Percentiles rank a stretch among this genome's conserved stretches.
Evolutionary conservation across 2,797 vertebrate genomes (phyloP).

Genomic region (Rhinoraja longicauda): DNA sequence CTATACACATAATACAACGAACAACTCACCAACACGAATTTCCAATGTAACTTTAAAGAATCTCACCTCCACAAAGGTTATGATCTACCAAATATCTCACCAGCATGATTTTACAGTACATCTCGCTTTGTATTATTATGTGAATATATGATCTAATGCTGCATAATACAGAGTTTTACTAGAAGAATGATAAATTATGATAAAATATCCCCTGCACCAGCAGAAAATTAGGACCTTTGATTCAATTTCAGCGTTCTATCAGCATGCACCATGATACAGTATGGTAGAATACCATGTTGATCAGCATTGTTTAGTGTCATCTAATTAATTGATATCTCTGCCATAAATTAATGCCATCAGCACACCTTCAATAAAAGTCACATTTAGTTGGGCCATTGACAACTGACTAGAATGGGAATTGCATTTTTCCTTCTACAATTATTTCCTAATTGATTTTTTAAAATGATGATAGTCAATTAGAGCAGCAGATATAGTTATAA

Average conservation of each 20-base stretch:
- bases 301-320: neutral
- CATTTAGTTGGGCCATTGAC: neutral
- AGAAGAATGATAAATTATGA: too few relatives aligned
- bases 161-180: neutral
- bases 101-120: neutral
- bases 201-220: neutral
- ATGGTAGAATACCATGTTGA: neutral
- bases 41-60: neutral
- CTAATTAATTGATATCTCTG: neutral
- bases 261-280: neutral
- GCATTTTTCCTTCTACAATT: neutral
- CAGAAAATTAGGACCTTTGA: too few relatives aligned
- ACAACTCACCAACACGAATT: neutral
- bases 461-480: slow-evolving; percentile 8
- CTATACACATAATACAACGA: too few relatives aligned
- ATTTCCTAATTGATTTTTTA: slow-evolving; percentile 1
- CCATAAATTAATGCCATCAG: neutral
- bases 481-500: neutral
- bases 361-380: neutral
- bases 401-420: neutral
- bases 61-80: too few relatives aligned
- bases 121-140: neutral
- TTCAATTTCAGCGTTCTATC: too few relatives aligned
- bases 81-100: neutral
- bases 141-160: neutral